Base-by-base conservation (phyloP, 2,113 vertebrate species). In the Zeus faber region DNA sequence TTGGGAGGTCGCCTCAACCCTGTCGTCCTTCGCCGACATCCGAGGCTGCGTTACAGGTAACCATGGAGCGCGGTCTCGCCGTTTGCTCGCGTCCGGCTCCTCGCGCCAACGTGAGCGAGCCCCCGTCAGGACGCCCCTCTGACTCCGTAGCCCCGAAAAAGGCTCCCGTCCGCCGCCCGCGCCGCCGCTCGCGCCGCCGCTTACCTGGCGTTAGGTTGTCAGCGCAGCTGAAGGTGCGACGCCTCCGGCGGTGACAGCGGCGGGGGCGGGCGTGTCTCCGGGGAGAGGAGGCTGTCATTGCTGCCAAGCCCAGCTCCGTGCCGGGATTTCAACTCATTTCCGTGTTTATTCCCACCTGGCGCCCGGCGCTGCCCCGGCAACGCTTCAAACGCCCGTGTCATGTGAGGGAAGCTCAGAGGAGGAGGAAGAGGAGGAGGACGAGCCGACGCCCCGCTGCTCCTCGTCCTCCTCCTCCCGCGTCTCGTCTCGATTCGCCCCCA, bases 121-220 rank as follows among this genome's bases (percentile, higher is more conserved):
- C 51, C 67, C 49, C 25, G 70, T 35, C 62, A 54, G 56, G 73
- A 77, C 61, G 55, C 61, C 49, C 68, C 65, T 56, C 61, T 41
- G 62, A 62, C 64, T 65, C 61, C 61, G 77, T 77, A 78, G 51
- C 37, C 35, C 27, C 35, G 51, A 80, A 69, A 79, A 37, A 80
- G 44, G 22, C 43, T 23, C 21, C 37, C 22, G 48, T 74, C 55
- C 63, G 43, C 35, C 58, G 16, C 10, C 2, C 39, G 68, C 61
- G 21, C n/a, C 40, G 24, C 50, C 67, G 53, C 46, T 48, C 58
- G 46, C 70, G 58, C 60, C 33, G 41, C 48, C 17, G 70, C 77
- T 85, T 76, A 68, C 49, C 62, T 77, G 29, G 35, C 53, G 72
- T 81, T 85, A 61, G 76, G 65, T 73, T 76, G 70, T 73, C 24